Evolutionary conservation across 1,140 invertebrate genomes (phyloP), one percentile per base, ranked within the genome.

Genomic region (Zaprionus kolodkinae): DNA sequence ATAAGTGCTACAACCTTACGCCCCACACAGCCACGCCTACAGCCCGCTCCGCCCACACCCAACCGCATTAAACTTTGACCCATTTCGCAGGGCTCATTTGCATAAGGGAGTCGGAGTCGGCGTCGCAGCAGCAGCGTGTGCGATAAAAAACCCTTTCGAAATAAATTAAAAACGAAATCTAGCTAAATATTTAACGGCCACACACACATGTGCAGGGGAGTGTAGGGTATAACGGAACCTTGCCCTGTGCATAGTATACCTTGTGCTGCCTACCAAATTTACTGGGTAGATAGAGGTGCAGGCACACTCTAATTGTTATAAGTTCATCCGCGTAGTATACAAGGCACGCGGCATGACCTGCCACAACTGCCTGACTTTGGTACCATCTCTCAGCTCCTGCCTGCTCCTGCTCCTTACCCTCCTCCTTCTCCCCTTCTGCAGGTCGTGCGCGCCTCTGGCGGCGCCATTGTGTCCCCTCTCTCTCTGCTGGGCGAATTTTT

Each of bases 161-260:
- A 86, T 83, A 78, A 88, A 88, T 87, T 88, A 87, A 88, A 80
- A 88, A 77, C 72, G 64, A 74, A 79, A 83, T 64, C 80, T 72
- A 79, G 69, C 78, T 73, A 83, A 87, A 87, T 88, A 87, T 87
- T 87, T 84, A 88, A 78, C 72, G 60, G 63, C 63, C 68, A 52
- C 69, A 68, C 69, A 68, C 69, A 76, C 30, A 38, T 68, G 52
- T 21, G 21, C 21, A 1, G 21, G 21, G 21, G 21, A n/a, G 56
- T 54, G n/a, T 36, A 15, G 5, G 43, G 35, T 35, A 12, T 21
- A 21, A 1, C n/a, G n/a, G n/a, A n/a, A n/a, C n/a, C n/a, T n/a
- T n/a, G n/a, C n/a, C n/a, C n/a, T n/a, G n/a, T n/a, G n/a, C n/a
- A n/a, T n/a, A n/a, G n/a, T n/a, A n/a, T 21, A 21, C 21, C 21